These are phyloP conservation scores for Drosophila mojavensis DNA, from an alignment of 1,140 invertebrate species.

Conservation along the genomic window DNA sequence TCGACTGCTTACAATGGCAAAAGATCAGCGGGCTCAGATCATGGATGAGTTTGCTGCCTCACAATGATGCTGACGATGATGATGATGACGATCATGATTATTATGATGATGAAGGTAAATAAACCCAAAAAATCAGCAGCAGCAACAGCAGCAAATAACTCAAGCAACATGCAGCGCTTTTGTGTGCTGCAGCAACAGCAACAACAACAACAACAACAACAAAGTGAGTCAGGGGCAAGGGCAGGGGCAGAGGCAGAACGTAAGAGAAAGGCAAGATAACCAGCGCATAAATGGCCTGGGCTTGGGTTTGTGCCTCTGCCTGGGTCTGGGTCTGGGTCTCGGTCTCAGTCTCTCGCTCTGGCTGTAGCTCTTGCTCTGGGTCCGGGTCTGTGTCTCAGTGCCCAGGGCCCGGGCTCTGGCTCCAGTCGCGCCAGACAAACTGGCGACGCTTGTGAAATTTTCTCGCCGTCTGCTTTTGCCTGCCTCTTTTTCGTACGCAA, in stretches of 20 bases:
- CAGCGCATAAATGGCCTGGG: slow-evolving; percentile 54
- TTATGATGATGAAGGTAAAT: slow-evolving; percentile 56
- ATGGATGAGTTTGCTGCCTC: slow-evolving; percentile 23
- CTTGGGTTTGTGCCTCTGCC: slow-evolving; percentile 1
- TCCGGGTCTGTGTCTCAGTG: neutral
- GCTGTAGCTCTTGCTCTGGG: neutral
- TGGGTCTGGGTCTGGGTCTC: slow-evolving; percentile 17
- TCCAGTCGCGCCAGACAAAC: slow-evolving; percentile 72
- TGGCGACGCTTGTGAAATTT: slow-evolving; percentile 82
- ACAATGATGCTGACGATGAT: slow-evolving; percentile 24
- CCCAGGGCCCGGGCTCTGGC: neutral
- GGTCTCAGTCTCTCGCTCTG: slow-evolving; percentile 1
- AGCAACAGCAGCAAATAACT: slow-evolving; percentile 25
- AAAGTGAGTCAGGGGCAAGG: slow-evolving; percentile 49
- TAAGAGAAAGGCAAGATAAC: slow-evolving; percentile 57
- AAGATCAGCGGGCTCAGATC: slow-evolving; percentile 50
- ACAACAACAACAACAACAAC: slow-evolving; percentile 49
- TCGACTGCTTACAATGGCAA: slow-evolving; percentile 47
- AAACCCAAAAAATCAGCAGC: slow-evolving; percentile 39
- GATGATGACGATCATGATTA: slow-evolving; percentile 1
- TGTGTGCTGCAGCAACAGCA: slow-evolving; percentile 35
- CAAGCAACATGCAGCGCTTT: slow-evolving; percentile 55
- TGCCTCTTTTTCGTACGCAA: slow-evolving; percentile 64
- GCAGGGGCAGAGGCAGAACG: slow-evolving; percentile 37
- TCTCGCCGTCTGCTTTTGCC: slow-evolving; percentile 54